phyloP scores from a whole-genome alignment of 1,140 invertebrate genomes.

The Drepana arcuata region DNA sequence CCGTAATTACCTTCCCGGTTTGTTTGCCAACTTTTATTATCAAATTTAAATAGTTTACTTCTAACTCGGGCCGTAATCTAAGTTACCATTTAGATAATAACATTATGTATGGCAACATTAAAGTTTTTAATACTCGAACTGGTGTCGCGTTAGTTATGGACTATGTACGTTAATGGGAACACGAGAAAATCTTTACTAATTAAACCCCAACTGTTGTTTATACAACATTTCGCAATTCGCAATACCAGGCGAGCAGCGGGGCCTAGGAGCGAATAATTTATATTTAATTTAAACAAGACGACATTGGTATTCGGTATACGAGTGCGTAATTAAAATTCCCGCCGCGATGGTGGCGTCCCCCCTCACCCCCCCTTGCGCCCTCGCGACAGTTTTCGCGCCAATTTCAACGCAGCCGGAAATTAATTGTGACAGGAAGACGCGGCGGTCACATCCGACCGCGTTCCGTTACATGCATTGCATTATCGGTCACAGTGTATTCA shows the following conservation, averaged over 20 bases:
- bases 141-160: no score
- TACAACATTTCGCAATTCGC: constrained; percentile 47
- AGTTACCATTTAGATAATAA: no score
- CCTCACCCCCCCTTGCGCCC: constrained; percentile 15
- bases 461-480: constrained; percentile 53
- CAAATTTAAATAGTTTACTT: constrained; percentile 28
- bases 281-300: constrained; percentile 72
- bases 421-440: constrained; percentile 71
- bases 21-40: constrained; percentile 20
- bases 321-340: constrained; percentile 72
- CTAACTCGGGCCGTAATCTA: no score
- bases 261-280: constrained; percentile 66
- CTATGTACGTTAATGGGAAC: no score
- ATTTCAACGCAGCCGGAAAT: constrained; percentile 69
- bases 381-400: constrained; percentile 70
- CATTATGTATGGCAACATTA: no score
- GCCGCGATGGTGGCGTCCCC: constrained; percentile 37
- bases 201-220: constrained; percentile 49
- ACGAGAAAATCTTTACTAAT: constrained; percentile 32
- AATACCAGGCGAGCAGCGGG: constrained; percentile 51
- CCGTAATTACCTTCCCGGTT: constrained; percentile 52
- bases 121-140: no score
- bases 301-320: constrained; percentile 71
- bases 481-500: constrained; percentile 18
- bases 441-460: constrained; percentile 60